A percentile compares a stretch with the other conserved stretches of the same genome.
Evolutionary conservation across 2,888 invertebrate species (phyloP).

Genomic region (Criorhina ranunculi): DNA sequence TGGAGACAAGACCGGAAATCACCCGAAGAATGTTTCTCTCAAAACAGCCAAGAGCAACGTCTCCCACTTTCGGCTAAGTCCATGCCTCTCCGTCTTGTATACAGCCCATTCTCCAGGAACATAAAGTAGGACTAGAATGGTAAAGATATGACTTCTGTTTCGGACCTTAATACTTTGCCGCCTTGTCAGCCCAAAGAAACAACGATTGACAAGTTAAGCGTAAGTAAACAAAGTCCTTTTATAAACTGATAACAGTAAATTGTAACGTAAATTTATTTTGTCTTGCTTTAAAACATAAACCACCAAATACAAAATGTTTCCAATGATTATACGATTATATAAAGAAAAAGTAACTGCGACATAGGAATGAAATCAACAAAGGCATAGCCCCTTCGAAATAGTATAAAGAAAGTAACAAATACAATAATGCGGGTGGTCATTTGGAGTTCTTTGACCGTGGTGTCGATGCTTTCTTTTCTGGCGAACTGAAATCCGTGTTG

Average conservation of each 20-base stretch:
- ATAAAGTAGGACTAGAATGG: too few relatives aligned
- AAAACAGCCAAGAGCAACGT: too few relatives aligned
- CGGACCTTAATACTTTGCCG: too few relatives aligned
- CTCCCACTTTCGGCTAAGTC: too few relatives aligned
- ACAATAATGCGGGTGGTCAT: slow-evolving; percentile 19
- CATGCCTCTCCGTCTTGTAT: too few relatives aligned
- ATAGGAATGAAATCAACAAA: slow-evolving; percentile 7
- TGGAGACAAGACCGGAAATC: too few relatives aligned
- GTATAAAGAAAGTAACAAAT: slow-evolving; percentile 16
- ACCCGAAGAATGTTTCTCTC: too few relatives aligned
- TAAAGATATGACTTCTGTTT: too few relatives aligned
- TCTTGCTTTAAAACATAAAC: slow-evolving; percentile 37
- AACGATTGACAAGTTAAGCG: too few relatives aligned
- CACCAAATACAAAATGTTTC: slow-evolving; percentile 28
- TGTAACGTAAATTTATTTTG: slow-evolving; percentile 47
- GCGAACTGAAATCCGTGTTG: slow-evolving; percentile 45
- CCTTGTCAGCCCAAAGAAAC: too few relatives aligned
- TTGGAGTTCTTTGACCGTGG: slow-evolving; percentile 30
- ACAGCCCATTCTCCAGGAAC: too few relatives aligned
- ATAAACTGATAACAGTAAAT: slow-evolving; percentile 1
- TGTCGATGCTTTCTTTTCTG: slow-evolving; percentile 6
- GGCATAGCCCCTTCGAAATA: background rate
- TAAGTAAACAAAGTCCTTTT: background rate
- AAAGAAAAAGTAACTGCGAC: slow-evolving; percentile 2
- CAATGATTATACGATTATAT: slow-evolving; percentile 13